phyloP scores from a whole-genome alignment of 2,888 invertebrate species.

The Melieria crassipennis region DNA sequence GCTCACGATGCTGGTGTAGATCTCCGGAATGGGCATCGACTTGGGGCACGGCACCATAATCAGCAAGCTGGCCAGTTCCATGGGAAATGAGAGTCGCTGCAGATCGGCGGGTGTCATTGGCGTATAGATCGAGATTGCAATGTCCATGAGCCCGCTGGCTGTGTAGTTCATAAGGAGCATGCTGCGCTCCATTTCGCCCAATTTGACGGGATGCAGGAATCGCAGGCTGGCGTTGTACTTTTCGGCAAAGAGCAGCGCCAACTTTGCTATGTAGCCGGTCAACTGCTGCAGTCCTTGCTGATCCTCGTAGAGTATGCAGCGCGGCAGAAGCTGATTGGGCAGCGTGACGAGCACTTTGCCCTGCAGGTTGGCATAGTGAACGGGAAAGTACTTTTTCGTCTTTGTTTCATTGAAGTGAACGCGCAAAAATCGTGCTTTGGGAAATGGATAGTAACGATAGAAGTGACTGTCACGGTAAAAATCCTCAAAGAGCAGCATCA shows the following conservation, averaged over 20 bases:
- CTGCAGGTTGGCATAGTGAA: constrained; percentile 25
- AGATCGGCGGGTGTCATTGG: neutral
- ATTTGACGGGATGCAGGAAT: neutral
- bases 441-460: constrained; percentile 22
- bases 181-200: constrained; percentile 5
- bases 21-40: constrained; percentile 15
- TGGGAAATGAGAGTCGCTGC: neutral
- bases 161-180: neutral
- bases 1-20: constrained; percentile 16
- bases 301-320: constrained; percentile 17
- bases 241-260: neutral
- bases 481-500: neutral
- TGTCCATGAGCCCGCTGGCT: constrained; percentile 7
- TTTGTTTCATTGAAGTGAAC: too few relatives aligned
- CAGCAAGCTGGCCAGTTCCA: constrained; percentile 10
- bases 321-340: constrained; percentile 24
- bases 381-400: constrained; percentile 18
- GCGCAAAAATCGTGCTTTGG: constrained; percentile 3
- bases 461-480: neutral
- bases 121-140: neutral
- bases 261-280: constrained; percentile 11
- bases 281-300: constrained; percentile 1
- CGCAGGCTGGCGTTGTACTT: constrained; percentile 8
- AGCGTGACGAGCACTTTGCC: neutral
- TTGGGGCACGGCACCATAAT: constrained; percentile 21